phyloP scores from a whole-genome alignment of 2,888 invertebrate genomes.

The Dromius quadrimaculatus region DNA sequence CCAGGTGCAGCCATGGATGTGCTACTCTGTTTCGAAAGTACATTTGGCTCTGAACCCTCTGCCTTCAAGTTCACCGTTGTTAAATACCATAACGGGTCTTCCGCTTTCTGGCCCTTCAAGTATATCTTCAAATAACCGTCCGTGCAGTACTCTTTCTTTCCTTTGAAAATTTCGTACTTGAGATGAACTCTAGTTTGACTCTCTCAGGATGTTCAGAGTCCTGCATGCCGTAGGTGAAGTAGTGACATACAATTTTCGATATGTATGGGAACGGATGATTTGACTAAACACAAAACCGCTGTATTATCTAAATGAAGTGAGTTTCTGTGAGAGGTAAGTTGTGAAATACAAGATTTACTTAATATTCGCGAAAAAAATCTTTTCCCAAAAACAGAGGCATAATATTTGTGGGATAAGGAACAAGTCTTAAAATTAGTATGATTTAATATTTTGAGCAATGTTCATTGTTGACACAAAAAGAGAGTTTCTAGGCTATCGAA shows the following conservation, averaged over 20 bases:
- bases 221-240: too few species aligned
- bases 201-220: constrained; percentile 96
- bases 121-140: constrained; percentile 93
- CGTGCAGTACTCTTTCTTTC: constrained; percentile 85
- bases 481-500: too few species aligned
- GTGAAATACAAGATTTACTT: too few species aligned
- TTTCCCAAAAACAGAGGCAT: too few species aligned
- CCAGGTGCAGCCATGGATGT: constrained; percentile 90
- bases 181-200: constrained; percentile 89
- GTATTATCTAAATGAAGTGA: too few species aligned
- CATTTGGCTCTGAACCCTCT: constrained; percentile 92
- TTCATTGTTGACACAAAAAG: too few species aligned
- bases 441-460: too few species aligned
- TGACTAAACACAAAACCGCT: constrained; percentile 94
- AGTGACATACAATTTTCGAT: constrained; percentile 95
- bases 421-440: too few species aligned
- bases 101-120: constrained; percentile 91
- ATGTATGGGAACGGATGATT: constrained; percentile 97
- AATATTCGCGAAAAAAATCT: too few species aligned
- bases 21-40: constrained; percentile 90
- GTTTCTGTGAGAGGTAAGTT: too few species aligned
- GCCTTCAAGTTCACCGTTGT: constrained; percentile 91
- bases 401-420: too few species aligned
- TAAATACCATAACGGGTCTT: constrained; percentile 94
- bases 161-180: constrained; percentile 91